A percentile compares a stretch with the other conserved stretches of the same genome.
phyloP scores from a whole-genome alignment of 2,113 vertebrate genomes.

The Daubentonia madagascariensis region DNA sequence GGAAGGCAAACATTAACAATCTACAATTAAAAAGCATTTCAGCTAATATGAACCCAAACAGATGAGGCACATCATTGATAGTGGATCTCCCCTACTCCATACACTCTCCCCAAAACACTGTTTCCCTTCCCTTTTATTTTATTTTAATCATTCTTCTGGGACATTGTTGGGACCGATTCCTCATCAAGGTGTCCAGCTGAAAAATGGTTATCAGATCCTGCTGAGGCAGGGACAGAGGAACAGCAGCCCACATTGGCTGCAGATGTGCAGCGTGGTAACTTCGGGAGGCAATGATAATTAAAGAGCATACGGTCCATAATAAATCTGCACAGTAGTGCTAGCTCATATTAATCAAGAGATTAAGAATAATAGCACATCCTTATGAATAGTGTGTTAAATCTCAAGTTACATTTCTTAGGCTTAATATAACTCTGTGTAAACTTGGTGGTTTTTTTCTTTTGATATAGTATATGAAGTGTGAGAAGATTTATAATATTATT shows the following conservation, averaged over 20 bases:
- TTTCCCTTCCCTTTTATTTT: slow-evolving; percentile 64
- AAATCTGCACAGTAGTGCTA: slow-evolving; percentile 86
- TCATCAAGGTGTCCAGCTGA: slow-evolving; percentile 67
- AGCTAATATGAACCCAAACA: slow-evolving; percentile 56
- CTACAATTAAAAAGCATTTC: slow-evolving; percentile 71
- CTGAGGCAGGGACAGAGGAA: slow-evolving; percentile 59
- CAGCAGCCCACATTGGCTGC: slow-evolving; percentile 50
- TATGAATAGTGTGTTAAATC: slow-evolving; percentile 79
- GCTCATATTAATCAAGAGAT: slow-evolving; percentile 80
- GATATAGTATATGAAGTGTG: slow-evolving; percentile 73
- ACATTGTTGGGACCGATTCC: slow-evolving; percentile 58
- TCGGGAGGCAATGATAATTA: slow-evolving; percentile 77
- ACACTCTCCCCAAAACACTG: not conserved
- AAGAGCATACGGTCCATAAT: slow-evolving; percentile 83
- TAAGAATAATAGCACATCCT: slow-evolving; percentile 80
- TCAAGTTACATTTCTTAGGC: slow-evolving; percentile 72
- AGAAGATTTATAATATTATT: slow-evolving; percentile 77
- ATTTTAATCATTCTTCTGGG: slow-evolving; percentile 72
- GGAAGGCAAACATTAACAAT: slow-evolving; percentile 64
- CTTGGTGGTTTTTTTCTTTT: slow-evolving; percentile 72
- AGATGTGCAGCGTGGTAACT: slow-evolving; percentile 77
- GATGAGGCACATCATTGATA: slow-evolving; percentile 56
- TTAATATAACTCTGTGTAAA: slow-evolving; percentile 75
- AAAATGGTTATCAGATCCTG: slow-evolving; percentile 70
- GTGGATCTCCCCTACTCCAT: not conserved